Percentiles rank a stretch among this genome's conserved stretches.
Evolutionary conservation across 1,140 invertebrate genomes (phyloP).

Genomic region (Monomorium pharaonis): DNA sequence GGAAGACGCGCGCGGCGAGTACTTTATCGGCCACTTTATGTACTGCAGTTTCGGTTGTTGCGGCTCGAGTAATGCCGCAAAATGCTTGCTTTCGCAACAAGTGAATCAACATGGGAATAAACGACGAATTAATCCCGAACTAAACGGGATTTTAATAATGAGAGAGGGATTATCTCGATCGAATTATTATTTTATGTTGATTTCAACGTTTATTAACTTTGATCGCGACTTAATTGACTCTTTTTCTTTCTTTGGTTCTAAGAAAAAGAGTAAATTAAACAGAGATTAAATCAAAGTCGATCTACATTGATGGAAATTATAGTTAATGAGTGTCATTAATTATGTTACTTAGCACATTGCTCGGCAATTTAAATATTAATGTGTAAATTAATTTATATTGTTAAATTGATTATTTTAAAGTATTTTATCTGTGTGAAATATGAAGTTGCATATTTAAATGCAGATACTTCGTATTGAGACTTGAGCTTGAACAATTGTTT

Average conservation of each 20-base stretch:
- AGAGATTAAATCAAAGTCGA: too few relatives aligned
- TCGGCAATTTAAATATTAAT: background rate
- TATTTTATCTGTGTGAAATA: background rate
- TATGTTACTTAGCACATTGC: background rate
- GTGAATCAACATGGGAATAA: background rate
- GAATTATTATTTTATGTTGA: background rate
- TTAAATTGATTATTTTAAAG: background rate
- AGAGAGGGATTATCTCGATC: background rate
- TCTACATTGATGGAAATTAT: too few relatives aligned
- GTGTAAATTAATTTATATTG: background rate
- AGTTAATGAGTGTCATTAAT: background rate
- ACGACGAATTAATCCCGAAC: background rate
- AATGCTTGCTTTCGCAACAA: background rate
- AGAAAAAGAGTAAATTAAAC: too few relatives aligned
- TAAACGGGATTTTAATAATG: background rate
- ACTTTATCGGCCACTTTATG: background rate
- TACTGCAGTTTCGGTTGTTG: background rate
- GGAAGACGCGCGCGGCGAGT: background rate
- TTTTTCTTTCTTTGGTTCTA: too few relatives aligned
- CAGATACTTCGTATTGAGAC: background rate
- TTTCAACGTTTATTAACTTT: too few relatives aligned
- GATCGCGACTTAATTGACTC: too few relatives aligned
- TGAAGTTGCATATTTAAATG: background rate
- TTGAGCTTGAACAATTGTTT: background rate
- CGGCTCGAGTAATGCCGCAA: background rate